phyloP scores from a whole-genome alignment of 1,140 invertebrate genomes.

The Chelonus insularis region DNA sequence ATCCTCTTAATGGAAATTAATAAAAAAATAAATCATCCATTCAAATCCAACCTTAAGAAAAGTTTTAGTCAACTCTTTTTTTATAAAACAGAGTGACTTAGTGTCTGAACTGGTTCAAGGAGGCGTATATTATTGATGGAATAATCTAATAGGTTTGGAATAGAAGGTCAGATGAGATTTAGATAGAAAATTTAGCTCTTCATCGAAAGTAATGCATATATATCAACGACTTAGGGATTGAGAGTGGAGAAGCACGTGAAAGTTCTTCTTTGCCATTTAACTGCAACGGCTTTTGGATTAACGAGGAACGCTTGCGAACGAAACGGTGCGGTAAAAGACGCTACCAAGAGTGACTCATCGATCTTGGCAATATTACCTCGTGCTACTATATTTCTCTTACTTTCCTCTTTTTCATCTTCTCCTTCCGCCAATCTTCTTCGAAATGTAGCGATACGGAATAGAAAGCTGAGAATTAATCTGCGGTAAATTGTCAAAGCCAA shows the following conservation, averaged over 20 bases:
- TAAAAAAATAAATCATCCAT: too few relatives aligned
- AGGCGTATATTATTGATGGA: too few relatives aligned
- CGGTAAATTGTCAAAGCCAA: slow-evolving; percentile 15
- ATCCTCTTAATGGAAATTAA: too few relatives aligned
- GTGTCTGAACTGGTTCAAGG: too few relatives aligned
- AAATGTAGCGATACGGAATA: slow-evolving; percentile 16
- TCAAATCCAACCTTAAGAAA: too few relatives aligned
- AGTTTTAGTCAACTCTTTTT: too few relatives aligned
- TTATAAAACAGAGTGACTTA: too few relatives aligned
- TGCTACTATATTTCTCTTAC: slow-evolving; percentile 1
- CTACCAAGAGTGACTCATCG: slow-evolving; percentile 22
- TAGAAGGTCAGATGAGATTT: too few relatives aligned
- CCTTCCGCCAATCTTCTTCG: not conserved
- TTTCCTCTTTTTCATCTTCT: not conserved
- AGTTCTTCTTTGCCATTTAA: not conserved
- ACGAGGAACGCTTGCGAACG: slow-evolving; percentile 11
- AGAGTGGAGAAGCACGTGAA: not conserved
- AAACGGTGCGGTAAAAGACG: slow-evolving; percentile 24
- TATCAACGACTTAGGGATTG: not conserved
- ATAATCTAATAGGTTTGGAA: too few relatives aligned
- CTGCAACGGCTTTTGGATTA: slow-evolving; percentile 18
- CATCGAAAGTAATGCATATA: not conserved
- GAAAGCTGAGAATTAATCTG: slow-evolving; percentile 17
- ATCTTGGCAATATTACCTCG: slow-evolving; percentile 5
- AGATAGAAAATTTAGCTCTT: not conserved